phyloP scores from a whole-genome alignment of 2,113 vertebrate species.

The Nothocercus nigrocapillus region DNA sequence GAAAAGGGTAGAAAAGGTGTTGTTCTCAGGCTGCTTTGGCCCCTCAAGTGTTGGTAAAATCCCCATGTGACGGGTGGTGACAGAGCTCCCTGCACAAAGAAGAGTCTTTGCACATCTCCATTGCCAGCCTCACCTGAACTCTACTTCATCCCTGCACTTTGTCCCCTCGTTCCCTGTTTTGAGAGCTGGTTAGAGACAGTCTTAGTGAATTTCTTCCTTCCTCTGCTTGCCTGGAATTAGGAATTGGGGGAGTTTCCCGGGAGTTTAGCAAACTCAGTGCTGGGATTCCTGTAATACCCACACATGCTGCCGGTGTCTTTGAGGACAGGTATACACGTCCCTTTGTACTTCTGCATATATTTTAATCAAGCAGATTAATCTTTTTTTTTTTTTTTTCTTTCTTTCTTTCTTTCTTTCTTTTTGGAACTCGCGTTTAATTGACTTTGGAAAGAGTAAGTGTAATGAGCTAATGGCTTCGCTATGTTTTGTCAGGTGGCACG shows the following conservation, averaged over 20 bases:
- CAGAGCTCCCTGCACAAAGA: not conserved
- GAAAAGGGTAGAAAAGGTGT: not conserved
- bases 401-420: no score
- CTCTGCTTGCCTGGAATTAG: accelerated
- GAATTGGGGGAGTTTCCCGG: not conserved
- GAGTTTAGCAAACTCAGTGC: accelerated
- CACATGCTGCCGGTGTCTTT: not conserved
- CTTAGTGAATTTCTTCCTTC: not conserved
- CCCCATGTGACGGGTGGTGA: not conserved
- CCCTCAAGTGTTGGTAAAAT: not conserved
- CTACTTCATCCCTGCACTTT: not conserved
- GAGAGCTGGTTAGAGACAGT: not conserved
- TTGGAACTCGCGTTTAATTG: not conserved
- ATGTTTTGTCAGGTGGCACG: not conserved
- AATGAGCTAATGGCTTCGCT: not conserved
- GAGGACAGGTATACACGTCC: not conserved
- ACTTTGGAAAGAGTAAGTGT: not conserved
- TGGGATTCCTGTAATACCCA: not conserved
- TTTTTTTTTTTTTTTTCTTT: no score
- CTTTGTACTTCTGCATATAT: not conserved
- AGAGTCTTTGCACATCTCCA: not conserved
- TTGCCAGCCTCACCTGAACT: not conserved
- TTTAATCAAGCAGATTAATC: not conserved
- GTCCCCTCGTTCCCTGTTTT: accelerated
- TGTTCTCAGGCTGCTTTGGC: accelerated